Percentiles rank a stretch among this genome's conserved stretches.
These are phyloP conservation scores for Noctua fimbriata DNA, from an alignment of 2,888 invertebrate species.

Conservation along the genomic window DNA sequence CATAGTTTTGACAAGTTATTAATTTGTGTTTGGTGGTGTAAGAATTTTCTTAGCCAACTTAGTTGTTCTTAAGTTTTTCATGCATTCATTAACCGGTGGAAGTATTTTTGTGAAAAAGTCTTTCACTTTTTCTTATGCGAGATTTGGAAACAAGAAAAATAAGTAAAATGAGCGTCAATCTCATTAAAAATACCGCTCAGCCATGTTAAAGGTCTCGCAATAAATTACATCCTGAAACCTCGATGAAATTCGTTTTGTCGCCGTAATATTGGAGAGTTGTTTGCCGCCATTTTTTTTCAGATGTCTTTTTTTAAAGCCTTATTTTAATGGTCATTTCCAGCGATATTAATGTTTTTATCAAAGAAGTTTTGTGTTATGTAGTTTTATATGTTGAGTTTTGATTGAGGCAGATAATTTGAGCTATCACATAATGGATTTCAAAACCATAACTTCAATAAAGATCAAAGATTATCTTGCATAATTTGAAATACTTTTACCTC, in stretches of 20 bases:
- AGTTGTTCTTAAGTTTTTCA: not conserved
- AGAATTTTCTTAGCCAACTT: not conserved
- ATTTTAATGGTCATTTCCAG: not conserved
- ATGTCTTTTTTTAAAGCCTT: constrained; percentile 9
- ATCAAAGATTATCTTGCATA: not conserved
- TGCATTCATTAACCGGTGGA: not conserved
- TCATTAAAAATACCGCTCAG: constrained; percentile 49
- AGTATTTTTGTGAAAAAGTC: not conserved
- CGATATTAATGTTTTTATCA: not conserved
- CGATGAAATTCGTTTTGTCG: constrained; percentile 40
- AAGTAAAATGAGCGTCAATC: constrained; percentile 20
- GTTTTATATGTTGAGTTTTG: not conserved
- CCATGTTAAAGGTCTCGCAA: constrained; percentile 42
- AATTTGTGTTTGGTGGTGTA: not conserved
- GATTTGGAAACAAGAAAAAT: not conserved
- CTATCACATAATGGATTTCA: not conserved
- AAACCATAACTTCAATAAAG: not conserved
- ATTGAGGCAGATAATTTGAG: not conserved
- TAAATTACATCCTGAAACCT: constrained; percentile 48
- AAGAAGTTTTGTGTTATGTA: not conserved
- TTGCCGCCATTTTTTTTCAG: constrained; percentile 15
- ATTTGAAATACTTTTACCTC: not conserved
- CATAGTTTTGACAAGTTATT: not conserved
- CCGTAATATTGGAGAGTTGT: constrained; percentile 40
- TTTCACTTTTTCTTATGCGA: not conserved